A percentile compares a stretch with the other conserved stretches of the same genome.
phyloP scores from a whole-genome alignment of 2,888 invertebrate genomes.

The Hyppa rectilinea region DNA sequence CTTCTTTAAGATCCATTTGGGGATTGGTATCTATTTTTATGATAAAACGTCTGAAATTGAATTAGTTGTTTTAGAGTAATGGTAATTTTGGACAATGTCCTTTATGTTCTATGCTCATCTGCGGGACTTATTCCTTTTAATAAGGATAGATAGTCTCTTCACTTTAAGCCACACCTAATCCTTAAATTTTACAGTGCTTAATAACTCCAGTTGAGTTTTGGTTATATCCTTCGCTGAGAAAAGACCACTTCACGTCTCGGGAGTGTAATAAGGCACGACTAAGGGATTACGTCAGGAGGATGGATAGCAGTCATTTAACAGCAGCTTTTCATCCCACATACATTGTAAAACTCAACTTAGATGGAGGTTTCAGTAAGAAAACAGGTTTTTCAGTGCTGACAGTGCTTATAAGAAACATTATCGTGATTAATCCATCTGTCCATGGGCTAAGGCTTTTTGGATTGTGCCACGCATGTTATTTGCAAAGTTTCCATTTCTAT shows the following conservation, averaged over 20 bases:
- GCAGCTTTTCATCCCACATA: conserved; percentile 45
- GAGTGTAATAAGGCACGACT: conserved; percentile 53
- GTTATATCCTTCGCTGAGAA: conserved; percentile 27
- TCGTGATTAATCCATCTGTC: too few relatives aligned
- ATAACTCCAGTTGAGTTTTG: conserved; percentile 24
- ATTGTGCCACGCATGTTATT: neutral
- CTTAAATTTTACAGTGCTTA: conserved; percentile 5
- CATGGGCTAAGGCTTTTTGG: neutral
- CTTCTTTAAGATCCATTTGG: neutral
- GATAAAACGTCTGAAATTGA: neutral
- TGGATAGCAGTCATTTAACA: conserved; percentile 53
- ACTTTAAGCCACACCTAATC: neutral
- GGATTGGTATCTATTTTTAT: neutral
- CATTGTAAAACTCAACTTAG: conserved; percentile 44
- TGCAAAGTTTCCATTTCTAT: too few relatives aligned
- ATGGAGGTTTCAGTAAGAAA: conserved; percentile 19
- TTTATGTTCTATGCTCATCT: neutral
- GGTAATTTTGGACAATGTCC: neutral
- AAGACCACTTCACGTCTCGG: conserved; percentile 25
- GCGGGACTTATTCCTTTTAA: too few relatives aligned
- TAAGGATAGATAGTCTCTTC: neutral
- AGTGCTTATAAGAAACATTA: neutral
- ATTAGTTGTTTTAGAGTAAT: neutral
- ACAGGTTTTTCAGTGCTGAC: neutral
- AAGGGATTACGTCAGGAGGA: conserved; percentile 45